Conservation (phyloP, 37 sponge, comb jelly and placozoan species). For the Beroe ovata region DNA sequence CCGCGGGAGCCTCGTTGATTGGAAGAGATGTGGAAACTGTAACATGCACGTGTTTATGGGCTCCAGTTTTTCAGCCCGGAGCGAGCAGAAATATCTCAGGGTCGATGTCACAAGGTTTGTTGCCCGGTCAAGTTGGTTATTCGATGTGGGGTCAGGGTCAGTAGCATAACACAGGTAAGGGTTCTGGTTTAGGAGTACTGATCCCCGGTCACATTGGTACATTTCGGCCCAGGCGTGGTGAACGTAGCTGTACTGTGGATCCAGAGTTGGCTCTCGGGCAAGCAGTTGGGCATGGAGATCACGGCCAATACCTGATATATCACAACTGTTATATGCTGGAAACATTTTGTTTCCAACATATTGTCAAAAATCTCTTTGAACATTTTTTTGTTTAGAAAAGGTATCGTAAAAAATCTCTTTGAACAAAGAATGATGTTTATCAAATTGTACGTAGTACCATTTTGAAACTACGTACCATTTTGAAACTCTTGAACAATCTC, state of each 20-base stretch:
- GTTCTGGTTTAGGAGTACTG: constrained; percentile 92
- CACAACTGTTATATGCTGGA: no score
- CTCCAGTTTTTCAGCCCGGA: constrained; percentile 71
- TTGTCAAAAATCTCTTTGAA: no score
- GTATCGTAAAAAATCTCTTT: no score
- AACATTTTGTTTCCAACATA: no score
- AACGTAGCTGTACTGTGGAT: constrained; percentile 52
- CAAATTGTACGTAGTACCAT: no score
- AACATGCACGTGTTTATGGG: constrained; percentile 95
- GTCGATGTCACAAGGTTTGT: constrained; percentile 76
- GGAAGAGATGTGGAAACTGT: constrained; percentile 84
- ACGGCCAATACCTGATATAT: constrained; percentile 47
- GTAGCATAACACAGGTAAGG: constrained; percentile 79
- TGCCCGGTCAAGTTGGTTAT: constrained; percentile 77
- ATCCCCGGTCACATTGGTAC: constrained; percentile 79
- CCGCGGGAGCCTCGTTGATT: constrained; percentile 84
- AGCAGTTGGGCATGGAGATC: constrained; percentile 58
- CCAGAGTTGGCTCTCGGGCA: neutral
- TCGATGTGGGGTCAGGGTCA: constrained; percentile 71
- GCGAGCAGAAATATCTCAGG: constrained; percentile 75
- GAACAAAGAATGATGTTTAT: no score
- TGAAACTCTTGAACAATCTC: constrained; percentile 71
- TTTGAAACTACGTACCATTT: constrained; percentile 36
- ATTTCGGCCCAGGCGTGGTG: constrained; percentile 85
- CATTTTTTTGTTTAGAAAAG: no score